Conservation (phyloP, 2,113 vertebrate species). For the Taurulus bubalis region DNA sequence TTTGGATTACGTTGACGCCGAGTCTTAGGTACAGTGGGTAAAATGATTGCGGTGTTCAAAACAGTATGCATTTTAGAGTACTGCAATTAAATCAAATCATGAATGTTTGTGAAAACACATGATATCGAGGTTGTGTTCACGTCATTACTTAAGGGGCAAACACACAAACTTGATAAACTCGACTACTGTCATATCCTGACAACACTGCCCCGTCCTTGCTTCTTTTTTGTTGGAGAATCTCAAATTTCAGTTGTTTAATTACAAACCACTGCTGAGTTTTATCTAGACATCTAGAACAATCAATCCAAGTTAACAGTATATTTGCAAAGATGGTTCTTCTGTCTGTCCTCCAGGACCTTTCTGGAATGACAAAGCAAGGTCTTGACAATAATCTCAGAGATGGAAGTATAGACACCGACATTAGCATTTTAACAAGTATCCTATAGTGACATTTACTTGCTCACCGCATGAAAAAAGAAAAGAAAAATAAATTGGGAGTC, state of each 20-base stretch:
- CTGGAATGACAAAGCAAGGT: constrained; percentile 15
- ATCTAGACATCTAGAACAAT: background rate
- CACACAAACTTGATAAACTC: background rate
- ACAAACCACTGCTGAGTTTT: background rate
- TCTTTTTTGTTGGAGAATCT: background rate
- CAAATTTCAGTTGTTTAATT: background rate
- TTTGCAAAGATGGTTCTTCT: background rate
- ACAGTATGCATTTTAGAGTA: background rate
- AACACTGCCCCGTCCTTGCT: constrained; percentile 4
- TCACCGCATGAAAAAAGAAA: constrained; percentile 13
- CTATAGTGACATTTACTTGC: constrained; percentile 21
- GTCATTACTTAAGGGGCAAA: constrained; percentile 1
- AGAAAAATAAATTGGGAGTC: constrained; percentile 26
- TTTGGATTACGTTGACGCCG: constrained; percentile 1
- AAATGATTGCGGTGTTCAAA: background rate
- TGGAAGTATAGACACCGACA: constrained; percentile 7
- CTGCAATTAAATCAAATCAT: constrained; percentile 24
- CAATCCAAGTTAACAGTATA: constrained; percentile 6
- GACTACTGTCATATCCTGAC: constrained; percentile 8
- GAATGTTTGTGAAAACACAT: constrained; percentile 47
- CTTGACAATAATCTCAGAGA: constrained; percentile 21
- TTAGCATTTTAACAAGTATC: constrained; percentile 23
- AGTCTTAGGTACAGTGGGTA: background rate
- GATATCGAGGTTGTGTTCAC: constrained; percentile 22
- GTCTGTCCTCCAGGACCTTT: background rate